A percentile compares a stretch with the other conserved stretches of the same genome.
Evolutionary conservation across 2,113 vertebrate genomes (phyloP).

Genomic region (Papio anubis): DNA sequence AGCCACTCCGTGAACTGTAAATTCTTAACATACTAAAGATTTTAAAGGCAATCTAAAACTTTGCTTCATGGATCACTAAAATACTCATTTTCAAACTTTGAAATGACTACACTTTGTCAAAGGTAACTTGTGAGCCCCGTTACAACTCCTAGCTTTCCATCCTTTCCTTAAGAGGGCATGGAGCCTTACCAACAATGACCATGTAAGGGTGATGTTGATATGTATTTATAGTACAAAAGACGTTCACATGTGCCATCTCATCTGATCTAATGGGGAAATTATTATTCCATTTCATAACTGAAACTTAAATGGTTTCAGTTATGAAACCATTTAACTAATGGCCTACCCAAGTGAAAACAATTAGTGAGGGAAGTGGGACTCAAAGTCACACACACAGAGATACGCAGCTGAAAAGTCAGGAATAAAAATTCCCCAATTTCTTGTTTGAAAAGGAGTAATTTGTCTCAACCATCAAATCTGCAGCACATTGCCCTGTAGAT

Average conservation of each 20-base stretch:
- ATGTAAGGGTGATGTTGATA: not conserved
- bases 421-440: not conserved
- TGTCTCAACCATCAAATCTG: not conserved
- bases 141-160: not conserved
- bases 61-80: not conserved
- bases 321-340: not conserved
- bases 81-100: not conserved
- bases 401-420: not conserved
- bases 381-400: not conserved
- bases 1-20: not conserved
- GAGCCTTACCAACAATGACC: not conserved
- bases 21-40: not conserved
- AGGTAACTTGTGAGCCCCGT: not conserved
- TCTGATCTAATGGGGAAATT: not conserved
- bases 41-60: not conserved
- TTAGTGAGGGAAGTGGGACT: not conserved
- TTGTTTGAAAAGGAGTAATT: not conserved
- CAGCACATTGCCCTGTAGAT: not conserved
- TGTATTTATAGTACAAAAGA: not conserved
- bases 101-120: not conserved
- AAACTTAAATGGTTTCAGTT: not conserved
- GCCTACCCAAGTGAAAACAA: not conserved
- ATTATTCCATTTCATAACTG: not conserved
- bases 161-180: not conserved
- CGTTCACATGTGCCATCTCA: not conserved